Conservation (phyloP, 2,113 vertebrate genomes). For the Tapirus terrestris region DNA sequence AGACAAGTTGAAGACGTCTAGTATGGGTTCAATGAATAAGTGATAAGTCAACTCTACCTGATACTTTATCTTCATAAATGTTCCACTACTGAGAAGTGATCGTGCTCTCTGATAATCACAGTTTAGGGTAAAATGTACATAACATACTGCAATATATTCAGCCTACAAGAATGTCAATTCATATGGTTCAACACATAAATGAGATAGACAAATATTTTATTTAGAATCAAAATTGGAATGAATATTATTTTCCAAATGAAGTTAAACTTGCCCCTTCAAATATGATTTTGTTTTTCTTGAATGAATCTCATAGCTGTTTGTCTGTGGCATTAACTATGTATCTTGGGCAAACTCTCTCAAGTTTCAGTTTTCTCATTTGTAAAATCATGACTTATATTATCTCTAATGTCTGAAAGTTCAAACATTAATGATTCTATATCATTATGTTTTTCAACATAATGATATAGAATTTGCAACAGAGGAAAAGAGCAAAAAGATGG, state of each 20-base stretch:
- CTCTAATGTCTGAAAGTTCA: neutral
- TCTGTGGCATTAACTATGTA: neutral
- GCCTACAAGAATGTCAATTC: neutral
- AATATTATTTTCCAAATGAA: neutral
- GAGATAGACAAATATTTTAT: neutral
- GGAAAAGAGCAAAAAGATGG: neutral
- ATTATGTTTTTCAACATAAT: neutral
- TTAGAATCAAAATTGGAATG: neutral
- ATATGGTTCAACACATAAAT: neutral
- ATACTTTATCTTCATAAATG: neutral
- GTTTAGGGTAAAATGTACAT: neutral
- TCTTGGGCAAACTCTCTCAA: neutral
- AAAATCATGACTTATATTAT: neutral
- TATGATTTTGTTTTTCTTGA: neutral
- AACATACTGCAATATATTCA: neutral
- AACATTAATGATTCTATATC: neutral
- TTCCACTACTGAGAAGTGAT: neutral
- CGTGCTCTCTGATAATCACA: neutral
- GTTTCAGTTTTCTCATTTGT: neutral
- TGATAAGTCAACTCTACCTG: neutral
- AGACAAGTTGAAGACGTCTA: neutral
- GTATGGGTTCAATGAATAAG: neutral
- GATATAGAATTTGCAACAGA: neutral
- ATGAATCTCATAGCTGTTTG: neutral
- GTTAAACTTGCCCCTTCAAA: neutral